phyloP scores from a whole-genome alignment of 2,797 vertebrate genomes.

The Morelia viridis region DNA sequence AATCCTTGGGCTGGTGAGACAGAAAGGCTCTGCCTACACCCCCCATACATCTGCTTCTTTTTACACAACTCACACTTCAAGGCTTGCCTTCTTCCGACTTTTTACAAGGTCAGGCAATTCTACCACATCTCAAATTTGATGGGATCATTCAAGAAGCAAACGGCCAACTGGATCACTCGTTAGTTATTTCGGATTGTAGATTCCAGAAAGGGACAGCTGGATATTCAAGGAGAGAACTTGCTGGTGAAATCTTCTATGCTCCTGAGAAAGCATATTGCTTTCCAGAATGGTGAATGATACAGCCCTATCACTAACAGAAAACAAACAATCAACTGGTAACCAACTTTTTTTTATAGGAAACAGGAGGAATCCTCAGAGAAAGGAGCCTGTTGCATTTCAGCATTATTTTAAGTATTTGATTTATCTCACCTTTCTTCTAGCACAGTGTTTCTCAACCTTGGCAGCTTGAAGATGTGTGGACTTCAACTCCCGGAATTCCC shows the following conservation, averaged over 20 bases:
- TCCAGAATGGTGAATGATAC: background rate
- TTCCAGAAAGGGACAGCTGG: background rate
- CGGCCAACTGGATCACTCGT: background rate
- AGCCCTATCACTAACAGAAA: background rate
- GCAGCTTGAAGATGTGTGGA: too few species aligned
- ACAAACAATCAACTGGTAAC: background rate
- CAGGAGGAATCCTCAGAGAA: background rate
- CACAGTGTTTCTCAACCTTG: too few species aligned
- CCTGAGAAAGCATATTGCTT: background rate
- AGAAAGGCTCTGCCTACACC: background rate
- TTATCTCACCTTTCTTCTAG: background rate
- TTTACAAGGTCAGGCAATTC: background rate
- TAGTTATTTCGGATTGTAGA: background rate
- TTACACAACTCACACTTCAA: background rate
- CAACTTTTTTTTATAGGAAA: background rate
- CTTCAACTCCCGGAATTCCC: too few species aligned
- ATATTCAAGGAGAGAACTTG: background rate
- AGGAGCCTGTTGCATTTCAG: background rate
- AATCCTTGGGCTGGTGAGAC: background rate
- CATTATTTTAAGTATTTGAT: background rate
- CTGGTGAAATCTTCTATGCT: background rate
- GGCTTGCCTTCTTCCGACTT: background rate
- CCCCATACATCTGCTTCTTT: background rate
- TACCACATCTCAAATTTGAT: background rate
- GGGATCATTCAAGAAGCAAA: background rate